These are phyloP conservation scores for Linyphia triangularis DNA, from an alignment of 2,888 invertebrate genomes.

Conservation along the genomic window DNA sequence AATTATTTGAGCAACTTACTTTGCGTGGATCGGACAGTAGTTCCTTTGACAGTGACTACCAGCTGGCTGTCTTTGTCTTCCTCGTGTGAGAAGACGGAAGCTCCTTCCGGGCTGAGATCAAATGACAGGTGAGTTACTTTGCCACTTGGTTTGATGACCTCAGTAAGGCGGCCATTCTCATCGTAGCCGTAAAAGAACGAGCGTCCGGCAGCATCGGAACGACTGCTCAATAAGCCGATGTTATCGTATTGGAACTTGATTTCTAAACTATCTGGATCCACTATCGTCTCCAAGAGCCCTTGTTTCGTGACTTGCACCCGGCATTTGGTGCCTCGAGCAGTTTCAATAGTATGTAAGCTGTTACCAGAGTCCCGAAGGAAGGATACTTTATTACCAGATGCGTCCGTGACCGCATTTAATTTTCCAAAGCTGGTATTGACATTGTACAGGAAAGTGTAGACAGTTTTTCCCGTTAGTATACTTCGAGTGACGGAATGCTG, in stretches of 20 bases:
- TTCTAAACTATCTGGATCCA: slow-evolving; percentile 95
- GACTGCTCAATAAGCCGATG: slow-evolving; percentile 86
- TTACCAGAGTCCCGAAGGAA: slow-evolving; percentile 81
- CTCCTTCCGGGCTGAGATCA: slow-evolving; percentile 93
- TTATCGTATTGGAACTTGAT: slow-evolving; percentile 95
- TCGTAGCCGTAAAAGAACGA: slow-evolving; percentile 95
- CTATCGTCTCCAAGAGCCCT: slow-evolving; percentile 93
- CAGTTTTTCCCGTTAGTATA: slow-evolving; percentile 95
- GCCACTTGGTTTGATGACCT: slow-evolving; percentile 96
- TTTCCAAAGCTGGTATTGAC: slow-evolving; percentile 98
- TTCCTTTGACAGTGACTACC: slow-evolving; percentile 90
- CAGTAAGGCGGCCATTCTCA: slow-evolving; percentile 93
- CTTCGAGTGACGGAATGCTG: slow-evolving; percentile 96
- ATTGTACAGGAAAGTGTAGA: slow-evolving; percentile 96
- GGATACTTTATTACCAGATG: slow-evolving; percentile 85
- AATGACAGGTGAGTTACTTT: slow-evolving; percentile 92
- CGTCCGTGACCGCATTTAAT: slow-evolving; percentile 94
- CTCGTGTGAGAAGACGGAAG: slow-evolving; percentile 83
- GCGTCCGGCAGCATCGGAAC: slow-evolving; percentile 85
- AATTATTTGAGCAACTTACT: slow-evolving; percentile 81
- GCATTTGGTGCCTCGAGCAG: slow-evolving; percentile 85
- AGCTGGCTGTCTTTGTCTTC: slow-evolving; percentile 70
- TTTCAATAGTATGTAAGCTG: slow-evolving; percentile 91
- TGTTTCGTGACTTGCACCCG: slow-evolving; percentile 93
- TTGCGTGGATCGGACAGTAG: slow-evolving; percentile 89